These are phyloP conservation scores for Xanthia togata DNA, from an alignment of 2,888 invertebrate genomes.

Conservation along the genomic window DNA sequence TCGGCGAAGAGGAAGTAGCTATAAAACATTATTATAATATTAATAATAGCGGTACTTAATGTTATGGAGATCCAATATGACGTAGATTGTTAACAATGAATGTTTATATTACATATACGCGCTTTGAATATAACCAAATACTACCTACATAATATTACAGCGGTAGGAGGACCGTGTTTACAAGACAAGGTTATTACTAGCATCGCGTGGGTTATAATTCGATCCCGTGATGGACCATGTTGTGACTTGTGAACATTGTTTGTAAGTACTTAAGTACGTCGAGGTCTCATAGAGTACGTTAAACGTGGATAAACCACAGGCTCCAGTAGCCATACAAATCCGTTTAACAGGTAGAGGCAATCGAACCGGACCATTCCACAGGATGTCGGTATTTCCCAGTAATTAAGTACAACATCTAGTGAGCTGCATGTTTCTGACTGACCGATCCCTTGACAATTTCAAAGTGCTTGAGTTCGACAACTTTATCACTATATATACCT, in stretches of 20 bases:
- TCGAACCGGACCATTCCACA: background rate
- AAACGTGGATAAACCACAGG: background rate
- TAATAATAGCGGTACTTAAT: constrained; percentile 40
- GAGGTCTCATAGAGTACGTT: background rate
- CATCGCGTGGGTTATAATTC: background rate
- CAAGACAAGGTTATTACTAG: background rate
- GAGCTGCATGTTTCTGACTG: background rate
- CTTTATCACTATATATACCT: too few species aligned
- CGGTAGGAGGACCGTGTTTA: background rate
- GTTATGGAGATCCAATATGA: constrained; percentile 50
- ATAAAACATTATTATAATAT: constrained; percentile 39
- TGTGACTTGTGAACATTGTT: constrained; percentile 4
- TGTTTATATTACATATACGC: constrained; percentile 6
- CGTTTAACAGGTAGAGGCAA: background rate
- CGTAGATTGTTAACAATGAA: constrained; percentile 30
- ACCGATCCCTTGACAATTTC: background rate
- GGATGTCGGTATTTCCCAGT: constrained; percentile 22
- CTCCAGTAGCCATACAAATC: background rate
- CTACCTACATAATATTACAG: constrained; percentile 7
- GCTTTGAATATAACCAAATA: constrained; percentile 15
- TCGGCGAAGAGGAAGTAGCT: constrained; percentile 49
- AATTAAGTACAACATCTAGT: background rate
- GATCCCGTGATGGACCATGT: background rate
- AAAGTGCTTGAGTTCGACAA: background rate
- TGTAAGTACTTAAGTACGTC: background rate